These are phyloP conservation scores for Xerus inauris DNA, from an alignment of 2,113 vertebrate genomes.

Conservation along the genomic window DNA sequence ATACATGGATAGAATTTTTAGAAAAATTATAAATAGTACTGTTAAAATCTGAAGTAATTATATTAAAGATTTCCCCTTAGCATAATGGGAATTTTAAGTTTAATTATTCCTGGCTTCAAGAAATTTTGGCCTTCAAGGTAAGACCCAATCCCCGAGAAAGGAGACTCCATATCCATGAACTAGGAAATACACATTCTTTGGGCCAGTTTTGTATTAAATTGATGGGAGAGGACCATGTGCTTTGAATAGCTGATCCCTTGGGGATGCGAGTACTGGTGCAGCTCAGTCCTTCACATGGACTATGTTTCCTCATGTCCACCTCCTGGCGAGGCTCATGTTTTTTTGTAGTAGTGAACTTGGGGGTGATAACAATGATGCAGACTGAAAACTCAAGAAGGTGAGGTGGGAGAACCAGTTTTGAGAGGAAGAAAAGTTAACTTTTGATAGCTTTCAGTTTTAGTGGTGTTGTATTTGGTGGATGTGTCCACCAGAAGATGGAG, in stretches of 20 bases:
- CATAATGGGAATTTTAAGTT: not conserved
- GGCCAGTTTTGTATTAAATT: not conserved
- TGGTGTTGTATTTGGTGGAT: not conserved
- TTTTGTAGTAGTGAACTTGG: not conserved
- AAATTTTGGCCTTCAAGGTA: not conserved
- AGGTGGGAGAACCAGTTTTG: not conserved
- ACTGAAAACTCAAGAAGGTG: not conserved
- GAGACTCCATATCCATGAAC: not conserved
- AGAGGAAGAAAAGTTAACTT: not conserved
- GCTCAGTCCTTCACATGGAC: not conserved
- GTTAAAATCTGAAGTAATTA: not conserved
- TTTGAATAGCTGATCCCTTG: not conserved
- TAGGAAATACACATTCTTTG: not conserved
- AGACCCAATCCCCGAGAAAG: not conserved
- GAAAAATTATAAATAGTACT: not conserved
- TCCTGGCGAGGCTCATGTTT: not conserved
- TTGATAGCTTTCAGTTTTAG: not conserved
- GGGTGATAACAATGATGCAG: not conserved
- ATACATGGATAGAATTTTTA: constrained; percentile 7
- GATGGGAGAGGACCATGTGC: not conserved
- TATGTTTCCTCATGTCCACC: not conserved
- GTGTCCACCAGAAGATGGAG: not conserved
- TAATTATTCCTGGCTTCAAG: not conserved
- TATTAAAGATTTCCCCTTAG: not conserved
- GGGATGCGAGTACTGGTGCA: not conserved